Evolutionary conservation across 2,797 vertebrate species (phyloP), one percentile per base, ranked within the genome.

Genomic region (Orientallactaga sibirica): DNA sequence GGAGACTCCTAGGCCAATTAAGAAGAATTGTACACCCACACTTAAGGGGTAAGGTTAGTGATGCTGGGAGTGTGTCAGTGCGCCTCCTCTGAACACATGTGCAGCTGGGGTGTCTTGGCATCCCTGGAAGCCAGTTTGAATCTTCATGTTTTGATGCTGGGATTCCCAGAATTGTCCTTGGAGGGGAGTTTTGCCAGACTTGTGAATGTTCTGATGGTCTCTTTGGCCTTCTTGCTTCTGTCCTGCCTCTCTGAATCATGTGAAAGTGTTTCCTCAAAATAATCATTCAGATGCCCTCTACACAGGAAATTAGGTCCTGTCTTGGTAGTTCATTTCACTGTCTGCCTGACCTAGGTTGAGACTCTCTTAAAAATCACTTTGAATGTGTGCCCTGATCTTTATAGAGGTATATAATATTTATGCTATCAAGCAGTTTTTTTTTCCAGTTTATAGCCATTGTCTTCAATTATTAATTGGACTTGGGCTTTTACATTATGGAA

Each of bases 391-490:
- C 48, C 29, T 62, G 25, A 62, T 86, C 84, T 52, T 93, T 79
- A 88, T 78, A 74, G 22, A 74, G 79, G n/a, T 58, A 58, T 92
- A 27, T 29, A 75, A 83, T 94, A 86, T 90, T 90, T 75, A 87
- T 88, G 58, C 67, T 48, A 48, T 4, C 24, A 27, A 70, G 52
- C 18, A 48, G 48, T 76, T 81, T 89, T 77, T 89, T 77, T 43
- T 37, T 33, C 86, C 52, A 18, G 29, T 64, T 94, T 85, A 92
- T 1, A 78, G 68, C 7, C 37, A 80, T 4, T 66, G 6, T 61
- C 71, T 86, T 94, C 29, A 91, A 66, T 94, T 86, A 64, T 92
- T 94, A 92, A 85, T 29, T 95, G 52, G 52, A 27, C 62, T 78
- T 58, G 16, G 55, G 55, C 55, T 73, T 86, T 91, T 76, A 86